phyloP scores from a whole-genome alignment of 2,888 invertebrate genomes.

The Heteropelma amictum region DNA sequence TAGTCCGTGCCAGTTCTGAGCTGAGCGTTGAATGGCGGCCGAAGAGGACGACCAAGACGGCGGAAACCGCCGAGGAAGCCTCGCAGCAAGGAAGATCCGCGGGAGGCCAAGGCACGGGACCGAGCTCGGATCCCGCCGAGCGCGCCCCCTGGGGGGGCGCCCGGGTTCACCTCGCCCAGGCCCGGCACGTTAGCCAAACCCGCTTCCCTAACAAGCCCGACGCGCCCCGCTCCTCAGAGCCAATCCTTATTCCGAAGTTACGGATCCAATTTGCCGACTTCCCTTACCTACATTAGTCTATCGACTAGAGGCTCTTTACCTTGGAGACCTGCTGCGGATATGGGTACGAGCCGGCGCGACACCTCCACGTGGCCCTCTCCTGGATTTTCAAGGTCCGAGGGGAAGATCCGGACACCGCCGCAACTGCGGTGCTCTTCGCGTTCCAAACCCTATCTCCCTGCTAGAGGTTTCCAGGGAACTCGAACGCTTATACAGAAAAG shows the following conservation, averaged over 20 bases:
- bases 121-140: slow-evolving; percentile 70
- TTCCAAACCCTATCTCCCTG: too few relatives aligned
- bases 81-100: slow-evolving; percentile 72
- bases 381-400: too few relatives aligned
- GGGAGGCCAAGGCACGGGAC: slow-evolving; percentile 78
- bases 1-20: slow-evolving; percentile 82
- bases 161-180: slow-evolving; percentile 60
- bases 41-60: too few relatives aligned
- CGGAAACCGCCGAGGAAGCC: too few relatives aligned
- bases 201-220: slow-evolving; percentile 80
- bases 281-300: slow-evolving; percentile 85
- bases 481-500: too few relatives aligned
- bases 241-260: slow-evolving; percentile 86
- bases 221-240: slow-evolving; percentile 84
- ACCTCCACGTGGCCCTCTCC: too few relatives aligned
- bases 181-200: slow-evolving; percentile 64
- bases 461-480: too few relatives aligned
- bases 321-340: too few relatives aligned
- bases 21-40: slow-evolving; percentile 69
- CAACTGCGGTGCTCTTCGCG: too few relatives aligned
- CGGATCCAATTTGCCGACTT: slow-evolving; percentile 85
- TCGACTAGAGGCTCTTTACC: too few relatives aligned
- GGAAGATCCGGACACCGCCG: too few relatives aligned
- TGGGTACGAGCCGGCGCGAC: too few relatives aligned
- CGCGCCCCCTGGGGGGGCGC: slow-evolving; percentile 40